Evolutionary conservation across 2,888 invertebrate genomes (phyloP).

Genomic region (Acrocyrtus sp.): DNA sequence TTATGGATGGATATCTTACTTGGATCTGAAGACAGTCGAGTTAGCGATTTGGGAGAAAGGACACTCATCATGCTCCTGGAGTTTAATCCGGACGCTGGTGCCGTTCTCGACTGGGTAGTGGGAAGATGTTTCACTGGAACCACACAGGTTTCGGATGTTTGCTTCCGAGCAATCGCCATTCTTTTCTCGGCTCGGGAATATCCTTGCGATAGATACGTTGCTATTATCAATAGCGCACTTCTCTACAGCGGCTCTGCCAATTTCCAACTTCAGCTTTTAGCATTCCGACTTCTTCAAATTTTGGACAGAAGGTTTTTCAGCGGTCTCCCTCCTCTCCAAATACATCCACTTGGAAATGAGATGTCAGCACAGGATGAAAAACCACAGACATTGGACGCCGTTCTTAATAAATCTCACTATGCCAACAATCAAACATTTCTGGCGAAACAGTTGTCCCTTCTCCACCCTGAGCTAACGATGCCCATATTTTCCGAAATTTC

Average conservation of each 20-base stretch:
- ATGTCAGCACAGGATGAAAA: conserved; percentile 69
- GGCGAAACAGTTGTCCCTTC: conserved; percentile 89
- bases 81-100: conserved; percentile 92
- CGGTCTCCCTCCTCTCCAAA: conserved; percentile 59
- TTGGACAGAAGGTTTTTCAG: conserved; percentile 97
- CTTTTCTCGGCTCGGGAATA: conserved; percentile 98
- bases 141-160: conserved; percentile 92
- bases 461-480: conserved; percentile 98
- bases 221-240: conserved; percentile 96
- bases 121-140: conserved; percentile 96
- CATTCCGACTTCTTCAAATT: conserved; percentile 90
- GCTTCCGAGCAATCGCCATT: conserved; percentile 94
- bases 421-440: conserved; percentile 93
- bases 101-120: conserved; percentile 96
- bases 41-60: conserved; percentile 64
- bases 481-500: conserved; percentile 99
- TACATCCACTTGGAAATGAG: conserved; percentile 49
- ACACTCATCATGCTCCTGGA: conserved; percentile 80
- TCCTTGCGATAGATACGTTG: conserved; percentile 97
- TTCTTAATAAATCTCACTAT: conserved; percentile 83
- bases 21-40: conserved; percentile 76
- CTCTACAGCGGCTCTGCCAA: conserved; percentile 96
- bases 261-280: conserved; percentile 91
- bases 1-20: conserved; percentile 93
- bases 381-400: conserved; percentile 83